phyloP scores from a whole-genome alignment of 2,113 vertebrate species.

The Pungitius pungitius region DNA sequence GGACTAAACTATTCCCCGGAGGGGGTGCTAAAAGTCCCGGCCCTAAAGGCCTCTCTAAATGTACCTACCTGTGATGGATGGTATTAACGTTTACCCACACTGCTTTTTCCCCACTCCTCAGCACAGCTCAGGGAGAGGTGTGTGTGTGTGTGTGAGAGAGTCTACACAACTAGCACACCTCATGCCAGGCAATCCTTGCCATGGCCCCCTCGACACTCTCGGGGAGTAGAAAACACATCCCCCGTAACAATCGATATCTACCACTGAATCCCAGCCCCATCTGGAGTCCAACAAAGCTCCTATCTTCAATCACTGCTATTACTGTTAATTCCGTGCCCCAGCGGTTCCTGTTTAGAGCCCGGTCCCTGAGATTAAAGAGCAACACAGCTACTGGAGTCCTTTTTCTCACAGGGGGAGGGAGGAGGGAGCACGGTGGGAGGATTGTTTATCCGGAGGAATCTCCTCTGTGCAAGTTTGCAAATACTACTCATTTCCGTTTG shows the following conservation, averaged over 20 bases:
- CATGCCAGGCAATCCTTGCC: conserved; percentile 58
- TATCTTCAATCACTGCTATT: conserved; percentile 46
- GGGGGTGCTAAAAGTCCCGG: conserved; percentile 55
- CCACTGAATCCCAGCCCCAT: conserved; percentile 40
- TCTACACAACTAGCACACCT: conserved; percentile 24
- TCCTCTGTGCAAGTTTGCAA: conserved; percentile 41
- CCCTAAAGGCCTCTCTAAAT: conserved; percentile 55
- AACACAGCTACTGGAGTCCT: conserved; percentile 52
- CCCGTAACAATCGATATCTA: conserved; percentile 64
- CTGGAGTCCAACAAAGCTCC: conserved; percentile 44
- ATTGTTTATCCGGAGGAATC: conserved; percentile 62
- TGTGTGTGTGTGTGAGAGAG: conserved; percentile 33
- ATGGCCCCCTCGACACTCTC: conserved; percentile 41
- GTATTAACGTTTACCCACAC: conserved; percentile 57
- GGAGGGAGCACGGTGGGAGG: conserved; percentile 38
- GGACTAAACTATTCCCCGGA: conserved; percentile 70
- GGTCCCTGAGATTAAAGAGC: conserved; percentile 62
- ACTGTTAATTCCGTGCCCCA: conserved; percentile 64
- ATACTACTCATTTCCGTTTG: conserved; percentile 42
- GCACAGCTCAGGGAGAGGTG: conserved; percentile 42
- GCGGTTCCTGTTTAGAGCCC: conserved; percentile 51
- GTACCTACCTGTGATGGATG: conserved; percentile 70
- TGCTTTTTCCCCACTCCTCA: conserved; percentile 52
- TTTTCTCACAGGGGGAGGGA: conserved; percentile 46
- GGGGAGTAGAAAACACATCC: conserved; percentile 57